These are phyloP conservation scores for Coelinius sp. DNA, from an alignment of 2,888 invertebrate species.

Conservation along the genomic window DNA sequence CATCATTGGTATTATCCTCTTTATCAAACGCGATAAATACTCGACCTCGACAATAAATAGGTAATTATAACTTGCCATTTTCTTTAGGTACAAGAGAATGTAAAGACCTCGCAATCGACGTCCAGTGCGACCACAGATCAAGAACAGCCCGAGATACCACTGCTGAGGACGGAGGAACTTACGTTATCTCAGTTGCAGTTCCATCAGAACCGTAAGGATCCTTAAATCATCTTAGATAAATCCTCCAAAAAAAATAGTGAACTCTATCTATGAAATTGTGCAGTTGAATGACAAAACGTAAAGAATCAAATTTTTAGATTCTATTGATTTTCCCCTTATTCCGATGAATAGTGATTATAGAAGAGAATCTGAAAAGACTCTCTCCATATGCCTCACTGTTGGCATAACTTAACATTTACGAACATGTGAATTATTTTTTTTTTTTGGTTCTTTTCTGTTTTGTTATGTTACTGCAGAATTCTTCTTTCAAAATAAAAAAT, in stretches of 20 bases:
- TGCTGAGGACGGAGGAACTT: slow-evolving; percentile 83
- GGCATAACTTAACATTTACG: neutral
- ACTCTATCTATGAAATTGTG: neutral
- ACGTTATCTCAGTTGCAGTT: slow-evolving; percentile 85
- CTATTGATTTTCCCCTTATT: no score
- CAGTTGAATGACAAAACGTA: neutral
- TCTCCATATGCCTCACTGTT: no score
- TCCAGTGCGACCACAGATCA: slow-evolving; percentile 89
- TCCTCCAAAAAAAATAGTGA: no score
- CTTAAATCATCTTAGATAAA: slow-evolving; percentile 15
- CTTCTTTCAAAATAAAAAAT: slow-evolving; percentile 13
- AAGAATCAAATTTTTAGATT: neutral
- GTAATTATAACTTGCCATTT: neutral
- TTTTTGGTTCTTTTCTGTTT: neutral
- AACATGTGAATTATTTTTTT: neutral
- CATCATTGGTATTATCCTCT: no score
- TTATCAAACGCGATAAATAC: no score
- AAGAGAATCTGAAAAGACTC: no score
- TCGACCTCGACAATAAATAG: no score
- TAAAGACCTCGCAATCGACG: slow-evolving; percentile 90
- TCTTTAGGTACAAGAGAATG: slow-evolving; percentile 82
- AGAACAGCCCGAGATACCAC: slow-evolving; percentile 68
- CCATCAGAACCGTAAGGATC: slow-evolving; percentile 88
- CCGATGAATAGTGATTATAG: no score
- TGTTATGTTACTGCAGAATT: neutral